Conservation (phyloP, 2,888 invertebrate genomes). For the Plebejus anna region DNA sequence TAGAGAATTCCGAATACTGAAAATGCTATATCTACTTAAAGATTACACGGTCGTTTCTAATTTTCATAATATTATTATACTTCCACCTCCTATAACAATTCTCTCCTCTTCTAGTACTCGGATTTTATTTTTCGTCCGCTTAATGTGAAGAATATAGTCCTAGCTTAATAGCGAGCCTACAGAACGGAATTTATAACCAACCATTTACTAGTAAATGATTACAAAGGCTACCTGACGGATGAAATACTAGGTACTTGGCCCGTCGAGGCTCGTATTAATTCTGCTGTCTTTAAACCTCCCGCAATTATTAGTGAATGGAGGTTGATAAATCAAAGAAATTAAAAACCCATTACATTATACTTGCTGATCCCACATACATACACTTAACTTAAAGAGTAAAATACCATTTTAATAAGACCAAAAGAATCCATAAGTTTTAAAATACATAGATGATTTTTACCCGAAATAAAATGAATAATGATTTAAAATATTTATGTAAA, state of each 20-base stretch:
- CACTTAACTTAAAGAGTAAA: background rate
- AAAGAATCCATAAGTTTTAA: background rate
- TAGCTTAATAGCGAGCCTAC: slow-evolving; percentile 40
- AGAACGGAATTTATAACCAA: slow-evolving; percentile 48
- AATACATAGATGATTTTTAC: too few species aligned
- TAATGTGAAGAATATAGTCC: background rate
- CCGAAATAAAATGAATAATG: too few species aligned
- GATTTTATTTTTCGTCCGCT: background rate
- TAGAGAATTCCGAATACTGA: background rate
- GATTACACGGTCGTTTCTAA: background rate
- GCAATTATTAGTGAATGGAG: slow-evolving; percentile 31
- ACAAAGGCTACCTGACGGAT: slow-evolving; percentile 29
- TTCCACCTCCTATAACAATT: background rate
- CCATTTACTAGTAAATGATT: slow-evolving; percentile 39
- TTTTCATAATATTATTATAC: background rate
- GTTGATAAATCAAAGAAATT: slow-evolving; percentile 11
- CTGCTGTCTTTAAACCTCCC: background rate
- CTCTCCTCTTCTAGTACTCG: background rate
- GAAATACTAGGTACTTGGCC: slow-evolving; percentile 20
- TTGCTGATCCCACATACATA: background rate
- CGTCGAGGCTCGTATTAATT: slow-evolving; percentile 4
- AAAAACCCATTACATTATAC: background rate
- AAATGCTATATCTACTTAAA: background rate
- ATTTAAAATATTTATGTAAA: too few species aligned
- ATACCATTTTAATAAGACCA: too few species aligned